phyloP scores from a whole-genome alignment of 2,797 vertebrate genomes.

The Hoplostethus mediterraneus region DNA sequence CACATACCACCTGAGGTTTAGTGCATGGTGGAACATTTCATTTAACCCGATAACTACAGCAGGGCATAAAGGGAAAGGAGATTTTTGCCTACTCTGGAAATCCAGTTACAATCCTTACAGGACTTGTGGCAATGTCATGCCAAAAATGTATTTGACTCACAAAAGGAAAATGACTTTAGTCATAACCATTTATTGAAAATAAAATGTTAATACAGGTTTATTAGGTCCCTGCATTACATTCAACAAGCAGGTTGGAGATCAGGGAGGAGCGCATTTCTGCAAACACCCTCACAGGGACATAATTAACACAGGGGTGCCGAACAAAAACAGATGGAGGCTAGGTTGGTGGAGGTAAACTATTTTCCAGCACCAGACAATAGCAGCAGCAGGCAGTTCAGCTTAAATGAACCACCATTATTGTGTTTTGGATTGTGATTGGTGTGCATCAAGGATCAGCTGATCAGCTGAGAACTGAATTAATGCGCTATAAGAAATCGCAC shows the following conservation, averaged over 20 bases:
- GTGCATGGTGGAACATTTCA: conserved; percentile 61
- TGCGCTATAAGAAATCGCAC: conserved; percentile 58
- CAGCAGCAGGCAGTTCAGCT: conserved; percentile 23
- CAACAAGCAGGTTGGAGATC: conserved; percentile 8
- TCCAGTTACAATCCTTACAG: conserved; percentile 80
- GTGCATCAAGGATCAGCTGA: conserved; percentile 47
- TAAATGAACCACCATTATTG: conserved; percentile 50
- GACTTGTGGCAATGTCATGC: conserved; percentile 70
- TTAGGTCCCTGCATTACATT: neutral
- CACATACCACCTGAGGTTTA: conserved; percentile 66
- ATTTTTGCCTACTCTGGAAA: conserved; percentile 77
- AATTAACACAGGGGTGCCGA: conserved; percentile 50
- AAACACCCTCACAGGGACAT: conserved; percentile 45
- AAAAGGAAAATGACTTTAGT: conserved; percentile 65
- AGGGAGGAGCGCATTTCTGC: conserved; percentile 4
- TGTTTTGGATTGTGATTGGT: conserved; percentile 32
- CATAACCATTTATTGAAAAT: conserved; percentile 52
- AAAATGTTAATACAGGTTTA: conserved; percentile 7
- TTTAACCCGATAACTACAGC: conserved; percentile 81
- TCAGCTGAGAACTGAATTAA: conserved; percentile 49
- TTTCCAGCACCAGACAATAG: conserved; percentile 18
- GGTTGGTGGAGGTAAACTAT: conserved; percentile 31
- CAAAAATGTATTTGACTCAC: conserved; percentile 68
- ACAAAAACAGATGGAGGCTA: conserved; percentile 50
- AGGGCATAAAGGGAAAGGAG: conserved; percentile 69